Evolutionary conservation across 2,888 invertebrate species (phyloP), one percentile per base, ranked within the genome.

Genomic region (Ennomos quercinarius): DNA sequence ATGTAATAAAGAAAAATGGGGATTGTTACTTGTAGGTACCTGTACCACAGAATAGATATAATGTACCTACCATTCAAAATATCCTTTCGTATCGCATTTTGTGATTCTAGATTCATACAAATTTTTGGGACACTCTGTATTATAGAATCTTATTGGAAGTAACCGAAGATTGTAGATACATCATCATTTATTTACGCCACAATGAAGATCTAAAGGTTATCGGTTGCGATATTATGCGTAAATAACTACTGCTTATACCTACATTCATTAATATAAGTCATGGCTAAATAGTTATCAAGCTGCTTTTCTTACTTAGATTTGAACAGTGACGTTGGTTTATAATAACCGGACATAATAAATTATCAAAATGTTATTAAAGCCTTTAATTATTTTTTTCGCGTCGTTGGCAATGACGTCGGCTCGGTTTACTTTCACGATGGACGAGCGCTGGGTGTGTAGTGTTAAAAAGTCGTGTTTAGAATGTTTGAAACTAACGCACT

Each of bases 381-480:
- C 17, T 51, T 57, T 71, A 64, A 59, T 66, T 61, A 2, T 72
- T 10, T 54, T 73, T 59, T 73, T 60, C 66, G 34, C 74, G 35
- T 60, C 62, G 40, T 43, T 76, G 0, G 56, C 59, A 49, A 57
- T 70, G 44, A 72, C 73, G n/a, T 63, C 49, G 41, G 73, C 67
- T 1, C 68, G 61, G 48, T 64, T 66, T 53, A 64, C 77, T 36
- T 75, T 78, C 53, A 60, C 71, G 11, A 71, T 91, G 53, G 79
- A 87, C 53, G 79, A 90, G 47, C 76, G 78, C 36, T 86, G 79
- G 77, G 77, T 91, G 61, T 92, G 92, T 64, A 73, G 67, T 40
- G 82, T 90, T n/a, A 92, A 91, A 70, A 72, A 53, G 9, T 76
- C 82, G 2, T 92, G 92, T 65, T 55, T 77, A n/a, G 81, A 84